Evolutionary conservation across 30 jellyfish, hydroid and myxozoan species (phyloP), one percentile per base, ranked within the genome.

Genomic region (Mastigias papua): DNA sequence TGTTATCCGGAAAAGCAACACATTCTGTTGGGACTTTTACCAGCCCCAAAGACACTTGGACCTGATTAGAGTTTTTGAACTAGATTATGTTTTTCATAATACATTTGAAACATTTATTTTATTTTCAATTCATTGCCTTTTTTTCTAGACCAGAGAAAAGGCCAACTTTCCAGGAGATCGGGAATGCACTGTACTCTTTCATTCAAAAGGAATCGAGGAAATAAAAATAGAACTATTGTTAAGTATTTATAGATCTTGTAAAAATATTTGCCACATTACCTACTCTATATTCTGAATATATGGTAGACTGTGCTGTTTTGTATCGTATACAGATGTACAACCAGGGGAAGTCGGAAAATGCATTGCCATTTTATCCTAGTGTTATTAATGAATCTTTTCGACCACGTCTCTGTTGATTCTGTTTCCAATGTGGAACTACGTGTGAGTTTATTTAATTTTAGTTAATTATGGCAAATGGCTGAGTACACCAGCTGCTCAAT

Each of bases 161-260:
- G 25, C 99, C 99, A 0, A 66, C 92, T 20, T 94, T 94, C 65
- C 86, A 28, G 57, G 96, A 94, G 34, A 83, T 94, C 25, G 99
- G 99, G 3, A 68, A 48, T 29, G 37, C 54, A 0, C 54, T 94
- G 66, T 94, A 50, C 46, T 48, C 48, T 34, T 89, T 69, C 82
- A 89, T 94, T 88, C 96, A 94, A 65, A 72, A 60, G 35, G 87
- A 81, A 31, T 26, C 90, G 58, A 87, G 32, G 50, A 73, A 82
- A 69, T 1, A 4, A 19, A 63, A 63, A 19, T 63, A 58, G 70
- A 58, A 58, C 4, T 8, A n/a, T n/a, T n/a, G 0, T 8, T 11
- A 25, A 10, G 26, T 63, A 63, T 63, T 63, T 63, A 20, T 63
- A 63, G 6, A 42, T 25, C 5, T 63, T 63, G 7, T 11, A 17